Conservation (phyloP, 2,113 vertebrate genomes). For the Bombycilla garrulus region DNA sequence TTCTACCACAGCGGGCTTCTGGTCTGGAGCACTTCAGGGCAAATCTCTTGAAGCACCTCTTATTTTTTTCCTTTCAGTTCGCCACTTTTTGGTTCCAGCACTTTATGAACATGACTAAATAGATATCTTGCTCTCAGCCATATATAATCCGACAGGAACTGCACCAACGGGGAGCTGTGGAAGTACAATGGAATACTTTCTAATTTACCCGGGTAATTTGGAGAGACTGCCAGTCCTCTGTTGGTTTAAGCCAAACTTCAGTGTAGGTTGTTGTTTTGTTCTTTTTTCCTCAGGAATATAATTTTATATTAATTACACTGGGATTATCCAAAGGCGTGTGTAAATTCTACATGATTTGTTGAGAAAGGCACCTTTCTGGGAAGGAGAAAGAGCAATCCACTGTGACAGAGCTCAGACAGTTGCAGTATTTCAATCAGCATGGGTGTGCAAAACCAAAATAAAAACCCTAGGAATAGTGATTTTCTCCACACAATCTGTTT, state of each 20-base stretch:
- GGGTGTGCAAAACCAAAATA: neutral
- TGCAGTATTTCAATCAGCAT: neutral
- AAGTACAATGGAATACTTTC: neutral
- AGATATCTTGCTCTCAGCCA: neutral
- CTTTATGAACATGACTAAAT: neutral
- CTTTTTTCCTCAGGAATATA: neutral
- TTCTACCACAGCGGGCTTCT: neutral
- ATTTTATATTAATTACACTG: neutral
- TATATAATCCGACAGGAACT: neutral
- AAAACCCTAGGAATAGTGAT: neutral
- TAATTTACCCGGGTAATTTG: neutral
- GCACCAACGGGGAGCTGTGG: neutral
- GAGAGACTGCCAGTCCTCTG: neutral
- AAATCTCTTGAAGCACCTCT: neutral
- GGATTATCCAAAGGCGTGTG: neutral
- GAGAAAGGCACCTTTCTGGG: neutral
- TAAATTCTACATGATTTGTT: neutral
- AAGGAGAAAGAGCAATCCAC: neutral
- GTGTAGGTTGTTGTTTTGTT: neutral
- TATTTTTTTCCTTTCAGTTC: neutral
- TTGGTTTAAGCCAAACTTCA: neutral
- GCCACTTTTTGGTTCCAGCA: neutral
- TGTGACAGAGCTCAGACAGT: neutral
- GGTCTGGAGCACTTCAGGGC: neutral
- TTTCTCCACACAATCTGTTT: conserved; percentile 5